phyloP scores from a whole-genome alignment of 2,797 vertebrate genomes.

The Eutrigla gurnardus region DNA sequence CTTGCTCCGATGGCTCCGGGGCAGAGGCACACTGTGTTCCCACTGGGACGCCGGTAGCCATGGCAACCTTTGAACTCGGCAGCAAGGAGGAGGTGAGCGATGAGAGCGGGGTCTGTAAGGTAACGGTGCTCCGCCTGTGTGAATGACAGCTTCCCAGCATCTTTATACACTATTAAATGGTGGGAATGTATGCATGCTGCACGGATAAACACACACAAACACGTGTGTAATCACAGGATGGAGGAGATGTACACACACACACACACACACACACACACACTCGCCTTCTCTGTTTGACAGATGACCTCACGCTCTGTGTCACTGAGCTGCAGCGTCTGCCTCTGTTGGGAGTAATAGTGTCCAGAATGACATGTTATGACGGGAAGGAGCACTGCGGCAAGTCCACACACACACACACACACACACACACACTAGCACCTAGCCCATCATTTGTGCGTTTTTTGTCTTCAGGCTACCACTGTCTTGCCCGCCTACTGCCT shows the following conservation, averaged over 20 bases:
- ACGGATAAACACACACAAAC: conserved; percentile 20
- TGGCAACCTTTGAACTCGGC: conserved; percentile 76
- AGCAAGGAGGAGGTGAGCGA: conserved; percentile 62
- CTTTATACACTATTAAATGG: not conserved
- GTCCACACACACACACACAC: conserved; percentile 24
- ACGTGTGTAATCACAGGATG: conserved; percentile 5
- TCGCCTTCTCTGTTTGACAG: conserved; percentile 64
- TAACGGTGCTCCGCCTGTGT: conserved; percentile 53
- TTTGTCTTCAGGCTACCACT: conserved; percentile 9
- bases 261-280: conserved; percentile 30
- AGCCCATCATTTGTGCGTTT: conserved; percentile 8
- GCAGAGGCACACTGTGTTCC: conserved; percentile 57
- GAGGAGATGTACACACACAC: not conserved
- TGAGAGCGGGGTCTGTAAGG: conserved; percentile 63
- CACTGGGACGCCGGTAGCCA: conserved; percentile 67
- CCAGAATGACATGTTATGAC: conserved; percentile 76
- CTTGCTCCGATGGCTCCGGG: conserved; percentile 56
- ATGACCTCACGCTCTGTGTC: conserved; percentile 73
- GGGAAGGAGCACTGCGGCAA: conserved; percentile 35
- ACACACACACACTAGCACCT: conserved; percentile 20
- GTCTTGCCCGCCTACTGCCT: conserved; percentile 17
- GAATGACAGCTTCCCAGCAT: conserved; percentile 62
- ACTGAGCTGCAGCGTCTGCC: conserved; percentile 60
- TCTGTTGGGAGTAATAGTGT: conserved; percentile 69
- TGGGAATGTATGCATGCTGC: not conserved